A percentile compares a stretch with the other conserved stretches of the same genome.
phyloP scores from a whole-genome alignment of 2,113 vertebrate genomes.

The Vulpes lagopus region DNA sequence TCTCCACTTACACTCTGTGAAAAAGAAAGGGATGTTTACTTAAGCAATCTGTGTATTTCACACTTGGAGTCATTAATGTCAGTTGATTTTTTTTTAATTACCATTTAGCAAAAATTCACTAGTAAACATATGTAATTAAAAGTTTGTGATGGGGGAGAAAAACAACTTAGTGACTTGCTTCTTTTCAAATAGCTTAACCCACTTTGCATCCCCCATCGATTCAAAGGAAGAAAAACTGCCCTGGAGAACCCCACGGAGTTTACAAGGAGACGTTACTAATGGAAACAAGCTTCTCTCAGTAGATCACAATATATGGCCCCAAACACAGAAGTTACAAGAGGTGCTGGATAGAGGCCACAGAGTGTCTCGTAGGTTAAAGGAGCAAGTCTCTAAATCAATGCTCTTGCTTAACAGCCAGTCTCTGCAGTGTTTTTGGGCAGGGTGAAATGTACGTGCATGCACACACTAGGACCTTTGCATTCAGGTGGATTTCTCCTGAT shows the following conservation, averaged over 20 bases:
- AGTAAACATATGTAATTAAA: conserved; percentile 46
- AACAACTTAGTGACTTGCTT: conserved; percentile 60
- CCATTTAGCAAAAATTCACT: conserved; percentile 30
- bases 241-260: background rate
- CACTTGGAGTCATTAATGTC: conserved; percentile 55
- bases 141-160: conserved; percentile 45
- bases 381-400: conserved; percentile 87
- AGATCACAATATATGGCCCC: conserved; percentile 68
- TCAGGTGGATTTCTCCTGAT: background rate
- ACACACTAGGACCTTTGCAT: conserved; percentile 68
- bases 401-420: conserved; percentile 81
- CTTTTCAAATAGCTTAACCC: conserved; percentile 30
- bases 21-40: background rate
- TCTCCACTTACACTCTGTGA: background rate
- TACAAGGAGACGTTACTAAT: conserved; percentile 55
- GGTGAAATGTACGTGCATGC: conserved; percentile 68
- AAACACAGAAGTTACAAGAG: conserved; percentile 79
- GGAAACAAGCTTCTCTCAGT: conserved; percentile 77
- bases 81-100: conserved; percentile 46
- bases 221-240: conserved; percentile 66
- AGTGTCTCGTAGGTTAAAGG: conserved; percentile 85
- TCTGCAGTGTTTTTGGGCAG: conserved; percentile 68
- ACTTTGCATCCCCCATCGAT: conserved; percentile 28
- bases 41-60: conserved; percentile 45
- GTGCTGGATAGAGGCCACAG: conserved; percentile 74